Conservation (phyloP, 2,113 vertebrate genomes). For the Cryptotis parvus region DNA sequence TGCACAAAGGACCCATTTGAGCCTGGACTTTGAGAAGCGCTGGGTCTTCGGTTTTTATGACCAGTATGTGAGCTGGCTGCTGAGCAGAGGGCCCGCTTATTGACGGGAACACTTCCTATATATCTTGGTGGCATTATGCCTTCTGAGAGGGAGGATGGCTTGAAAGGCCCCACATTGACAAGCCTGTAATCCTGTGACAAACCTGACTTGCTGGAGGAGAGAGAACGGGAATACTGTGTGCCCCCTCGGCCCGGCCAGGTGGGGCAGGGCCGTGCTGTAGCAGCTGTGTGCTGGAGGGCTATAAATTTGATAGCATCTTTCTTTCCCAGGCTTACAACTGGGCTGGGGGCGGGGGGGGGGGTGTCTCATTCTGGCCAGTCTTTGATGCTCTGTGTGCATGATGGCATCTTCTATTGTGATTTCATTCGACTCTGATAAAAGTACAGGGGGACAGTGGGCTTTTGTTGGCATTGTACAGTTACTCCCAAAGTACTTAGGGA, state of each 20-base stretch:
- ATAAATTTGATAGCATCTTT: slow-evolving; percentile 22
- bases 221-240: slow-evolving; percentile 1
- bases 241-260: slow-evolving; percentile 74
- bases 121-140: slow-evolving; percentile 67
- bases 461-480: slow-evolving; percentile 74
- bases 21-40: slow-evolving; percentile 13
- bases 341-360: background rate
- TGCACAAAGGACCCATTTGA: slow-evolving; percentile 1
- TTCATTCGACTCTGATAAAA: slow-evolving; percentile 72
- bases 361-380: background rate
- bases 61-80: slow-evolving; percentile 41
- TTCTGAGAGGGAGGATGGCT: slow-evolving; percentile 74
- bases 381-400: slow-evolving; percentile 39
- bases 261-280: slow-evolving; percentile 63
- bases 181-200: slow-evolving; percentile 77
- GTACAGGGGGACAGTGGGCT: slow-evolving; percentile 59
- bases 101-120: slow-evolving; percentile 20
- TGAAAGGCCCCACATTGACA: slow-evolving; percentile 78
- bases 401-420: background rate
- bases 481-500: slow-evolving; percentile 63
- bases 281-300: slow-evolving; percentile 48
- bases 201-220: slow-evolving; percentile 73
- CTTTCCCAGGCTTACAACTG: slow-evolving; percentile 53
- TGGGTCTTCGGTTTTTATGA: background rate
- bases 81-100: slow-evolving; percentile 1